A percentile compares a stretch with the other conserved stretches of the same genome.
These are phyloP conservation scores for Folsomia manolachei DNA, from an alignment of 2,888 invertebrate genomes.

Conservation along the genomic window DNA sequence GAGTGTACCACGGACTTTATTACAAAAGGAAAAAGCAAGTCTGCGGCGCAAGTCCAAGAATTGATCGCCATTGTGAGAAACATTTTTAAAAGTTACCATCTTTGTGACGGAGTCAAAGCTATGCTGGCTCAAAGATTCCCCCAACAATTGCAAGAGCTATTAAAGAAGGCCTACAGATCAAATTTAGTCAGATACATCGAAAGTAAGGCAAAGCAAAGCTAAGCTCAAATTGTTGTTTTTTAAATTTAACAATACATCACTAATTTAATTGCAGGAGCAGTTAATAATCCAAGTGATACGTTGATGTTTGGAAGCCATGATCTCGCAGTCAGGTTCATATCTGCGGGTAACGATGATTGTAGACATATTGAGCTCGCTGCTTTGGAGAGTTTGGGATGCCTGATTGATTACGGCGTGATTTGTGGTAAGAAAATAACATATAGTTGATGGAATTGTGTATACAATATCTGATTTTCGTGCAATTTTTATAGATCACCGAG, in stretches of 20 bases:
- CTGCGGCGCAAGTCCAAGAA: conserved; percentile 15
- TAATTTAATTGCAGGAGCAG: not conserved
- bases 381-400: conserved; percentile 32
- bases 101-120: conserved; percentile 27
- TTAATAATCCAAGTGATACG: not conserved
- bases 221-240: conserved; percentile 5
- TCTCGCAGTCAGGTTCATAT: not conserved
- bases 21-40: not conserved
- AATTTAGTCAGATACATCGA: conserved; percentile 26
- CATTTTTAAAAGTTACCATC: conserved; percentile 24
- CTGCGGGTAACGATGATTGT: not conserved
- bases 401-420: conserved; percentile 34
- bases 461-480: not conserved
- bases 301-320: conserved; percentile 16
- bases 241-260: too few species aligned
- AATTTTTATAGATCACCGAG: conserved; percentile 29
- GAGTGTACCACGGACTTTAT: conserved; percentile 10
- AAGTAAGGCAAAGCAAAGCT: conserved; percentile 11
- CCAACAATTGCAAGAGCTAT: conserved; percentile 19
- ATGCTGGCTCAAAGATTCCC: conserved; percentile 33
- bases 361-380: conserved; percentile 24
- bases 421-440: conserved; percentile 26
- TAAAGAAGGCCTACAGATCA: conserved; percentile 34
- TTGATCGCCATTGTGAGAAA: conserved; percentile 20
- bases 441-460: not conserved